phyloP scores from a whole-genome alignment of 2,797 vertebrate genomes.

The Gymnoscopelus braueri region DNA sequence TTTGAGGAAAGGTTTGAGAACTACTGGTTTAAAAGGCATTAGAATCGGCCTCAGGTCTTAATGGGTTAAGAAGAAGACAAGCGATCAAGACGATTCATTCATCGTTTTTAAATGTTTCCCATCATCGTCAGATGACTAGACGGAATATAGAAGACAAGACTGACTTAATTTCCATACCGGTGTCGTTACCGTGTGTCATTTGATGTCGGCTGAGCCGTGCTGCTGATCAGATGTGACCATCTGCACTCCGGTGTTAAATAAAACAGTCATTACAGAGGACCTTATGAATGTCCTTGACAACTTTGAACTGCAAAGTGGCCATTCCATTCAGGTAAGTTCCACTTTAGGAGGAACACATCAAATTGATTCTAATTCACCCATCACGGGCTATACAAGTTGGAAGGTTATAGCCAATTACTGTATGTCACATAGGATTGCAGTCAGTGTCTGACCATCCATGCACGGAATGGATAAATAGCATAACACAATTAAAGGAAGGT shows the following conservation, averaged over 20 bases:
- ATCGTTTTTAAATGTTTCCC: too few species aligned
- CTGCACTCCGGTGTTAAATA: constrained; percentile 1
- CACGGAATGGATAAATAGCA: constrained; percentile 40
- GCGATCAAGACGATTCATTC: too few species aligned
- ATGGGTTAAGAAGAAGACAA: too few species aligned
- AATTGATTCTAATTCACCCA: constrained; percentile 68
- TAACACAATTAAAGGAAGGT: constrained; percentile 32
- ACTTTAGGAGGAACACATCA: constrained; percentile 59
- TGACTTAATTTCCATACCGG: too few species aligned
- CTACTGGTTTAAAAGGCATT: too few species aligned
- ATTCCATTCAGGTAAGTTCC: constrained; percentile 47
- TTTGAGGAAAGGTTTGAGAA: too few species aligned
- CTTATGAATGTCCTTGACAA: constrained; percentile 52
- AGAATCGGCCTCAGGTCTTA: too few species aligned
- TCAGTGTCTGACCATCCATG: constrained; percentile 28
- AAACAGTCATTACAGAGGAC: constrained; percentile 38
- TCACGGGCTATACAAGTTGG: constrained; percentile 48
- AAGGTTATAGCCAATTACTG: constrained; percentile 63
- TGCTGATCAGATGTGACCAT: constrained; percentile 34
- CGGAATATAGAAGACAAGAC: too few species aligned
- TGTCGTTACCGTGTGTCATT: not conserved
- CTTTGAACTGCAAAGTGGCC: constrained; percentile 48
- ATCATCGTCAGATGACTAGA: too few species aligned
- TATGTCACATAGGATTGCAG: constrained; percentile 54
- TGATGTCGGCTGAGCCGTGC: not conserved